A percentile compares a stretch with the other conserved stretches of the same genome.
Conservation (phyloP, 2,888 invertebrate genomes). For the Barypeithes pellucidus region DNA sequence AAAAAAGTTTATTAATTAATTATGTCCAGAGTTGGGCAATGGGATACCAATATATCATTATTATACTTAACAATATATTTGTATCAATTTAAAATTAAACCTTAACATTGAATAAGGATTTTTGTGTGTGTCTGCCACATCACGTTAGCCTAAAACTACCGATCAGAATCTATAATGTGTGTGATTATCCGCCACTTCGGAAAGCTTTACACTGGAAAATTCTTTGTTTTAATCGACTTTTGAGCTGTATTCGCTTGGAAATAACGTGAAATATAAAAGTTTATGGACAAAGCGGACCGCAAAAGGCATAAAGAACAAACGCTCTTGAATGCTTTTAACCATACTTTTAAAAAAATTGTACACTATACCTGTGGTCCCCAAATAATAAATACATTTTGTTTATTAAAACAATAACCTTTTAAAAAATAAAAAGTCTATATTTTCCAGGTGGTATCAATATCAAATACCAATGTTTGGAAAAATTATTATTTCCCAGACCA, state of each 20-base stretch:
- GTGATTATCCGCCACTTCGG: slow-evolving; percentile 19
- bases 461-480: no score
- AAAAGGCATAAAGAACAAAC: slow-evolving; percentile 24
- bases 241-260: slow-evolving; percentile 16
- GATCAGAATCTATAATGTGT: slow-evolving; percentile 16
- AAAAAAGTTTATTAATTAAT: no score
- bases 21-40: no score
- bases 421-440: neutral
- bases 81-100: no score
- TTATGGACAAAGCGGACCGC: slow-evolving; percentile 24
- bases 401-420: no score
- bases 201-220: slow-evolving; percentile 24
- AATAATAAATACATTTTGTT: no score
- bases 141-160: neutral
- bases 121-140: neutral
- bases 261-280: slow-evolving; percentile 27
- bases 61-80: no score
- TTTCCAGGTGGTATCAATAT: no score
- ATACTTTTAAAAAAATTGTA: neutral
- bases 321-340: neutral
- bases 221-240: slow-evolving; percentile 31
- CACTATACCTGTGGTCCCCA: neutral
- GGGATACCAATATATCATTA: no score
- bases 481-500: no score
- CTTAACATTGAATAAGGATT: no score